Conservation (phyloP, 2,888 invertebrate genomes). For the Lithophane semibrunnea region DNA sequence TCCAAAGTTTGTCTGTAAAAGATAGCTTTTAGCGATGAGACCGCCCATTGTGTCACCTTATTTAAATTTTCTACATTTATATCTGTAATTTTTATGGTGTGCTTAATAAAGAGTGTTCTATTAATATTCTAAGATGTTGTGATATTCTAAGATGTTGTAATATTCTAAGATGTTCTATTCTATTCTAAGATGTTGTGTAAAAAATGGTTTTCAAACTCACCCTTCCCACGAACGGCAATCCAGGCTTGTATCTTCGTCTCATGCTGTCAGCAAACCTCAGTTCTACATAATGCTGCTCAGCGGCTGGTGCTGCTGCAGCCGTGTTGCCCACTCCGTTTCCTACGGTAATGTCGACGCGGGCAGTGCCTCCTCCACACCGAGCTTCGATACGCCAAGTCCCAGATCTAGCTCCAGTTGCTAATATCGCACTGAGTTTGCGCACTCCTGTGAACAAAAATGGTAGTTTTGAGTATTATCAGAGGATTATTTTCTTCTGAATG, state of each 20-base stretch:
- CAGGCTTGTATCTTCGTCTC: constrained; percentile 92
- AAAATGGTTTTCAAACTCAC: constrained; percentile 78
- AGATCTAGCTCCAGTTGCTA: constrained; percentile 90
- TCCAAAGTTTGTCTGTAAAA: too few species aligned
- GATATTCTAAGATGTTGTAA: too few species aligned
- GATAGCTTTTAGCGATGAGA: too few species aligned
- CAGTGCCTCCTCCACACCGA: constrained; percentile 88
- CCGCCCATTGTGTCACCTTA: too few species aligned
- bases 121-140: too few species aligned
- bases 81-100: too few species aligned
- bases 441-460: constrained; percentile 86
- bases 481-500: not conserved
- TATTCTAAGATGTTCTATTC: too few species aligned
- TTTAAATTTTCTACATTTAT: too few species aligned
- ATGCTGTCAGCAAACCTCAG: constrained; percentile 92
- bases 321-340: constrained; percentile 82
- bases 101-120: too few species aligned
- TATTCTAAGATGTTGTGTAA: too few species aligned
- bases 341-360: constrained; percentile 90
- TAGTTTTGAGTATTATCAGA: not conserved
- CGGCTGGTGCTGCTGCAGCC: constrained; percentile 91
- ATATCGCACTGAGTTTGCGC: constrained; percentile 89
- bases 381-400: constrained; percentile 91
- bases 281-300: constrained; percentile 92
- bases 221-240: constrained; percentile 92